Conservation (phyloP, 1,140 invertebrate genomes). For the Psilanteris sp. region DNA sequence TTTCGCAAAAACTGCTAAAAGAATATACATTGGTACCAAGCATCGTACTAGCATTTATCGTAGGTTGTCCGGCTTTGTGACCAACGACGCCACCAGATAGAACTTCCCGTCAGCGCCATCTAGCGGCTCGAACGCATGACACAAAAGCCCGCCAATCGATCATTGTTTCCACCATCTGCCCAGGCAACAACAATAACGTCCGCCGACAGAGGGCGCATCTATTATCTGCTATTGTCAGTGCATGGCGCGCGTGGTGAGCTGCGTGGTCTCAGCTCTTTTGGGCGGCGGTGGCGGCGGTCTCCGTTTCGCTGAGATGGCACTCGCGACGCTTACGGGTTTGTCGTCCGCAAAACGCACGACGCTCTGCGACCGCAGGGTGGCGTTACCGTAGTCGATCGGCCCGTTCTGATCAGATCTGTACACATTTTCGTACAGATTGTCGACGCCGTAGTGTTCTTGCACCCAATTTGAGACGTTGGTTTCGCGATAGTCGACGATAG, state of each 20-base stretch:
- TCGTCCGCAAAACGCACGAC: constrained; percentile 72
- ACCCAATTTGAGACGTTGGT: constrained; percentile 94
- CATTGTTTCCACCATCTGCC: constrained; percentile 75
- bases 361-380: constrained; percentile 69
- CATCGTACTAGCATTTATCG: too few relatives aligned
- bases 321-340: constrained; percentile 71
- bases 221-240: constrained; percentile 80
- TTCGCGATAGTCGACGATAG: constrained; percentile 86
- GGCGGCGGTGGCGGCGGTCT: constrained; percentile 88
- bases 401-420: constrained; percentile 77
- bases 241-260: constrained; percentile 81
- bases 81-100: too few relatives aligned
- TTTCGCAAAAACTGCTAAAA: too few relatives aligned
- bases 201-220: constrained; percentile 69
- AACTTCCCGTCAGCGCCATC: too few relatives aligned
- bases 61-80: too few relatives aligned
- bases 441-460: constrained; percentile 89
- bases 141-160: constrained; percentile 43
- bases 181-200: constrained; percentile 75
- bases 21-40: too few relatives aligned
- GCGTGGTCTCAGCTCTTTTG: constrained; percentile 88
- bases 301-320: constrained; percentile 79
- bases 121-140: too few relatives aligned
- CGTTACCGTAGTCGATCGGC: constrained; percentile 60
- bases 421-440: constrained; percentile 83